Base-by-base conservation (phyloP, 2,888 invertebrate genomes). In the Drosophila mayaguana region DNA sequence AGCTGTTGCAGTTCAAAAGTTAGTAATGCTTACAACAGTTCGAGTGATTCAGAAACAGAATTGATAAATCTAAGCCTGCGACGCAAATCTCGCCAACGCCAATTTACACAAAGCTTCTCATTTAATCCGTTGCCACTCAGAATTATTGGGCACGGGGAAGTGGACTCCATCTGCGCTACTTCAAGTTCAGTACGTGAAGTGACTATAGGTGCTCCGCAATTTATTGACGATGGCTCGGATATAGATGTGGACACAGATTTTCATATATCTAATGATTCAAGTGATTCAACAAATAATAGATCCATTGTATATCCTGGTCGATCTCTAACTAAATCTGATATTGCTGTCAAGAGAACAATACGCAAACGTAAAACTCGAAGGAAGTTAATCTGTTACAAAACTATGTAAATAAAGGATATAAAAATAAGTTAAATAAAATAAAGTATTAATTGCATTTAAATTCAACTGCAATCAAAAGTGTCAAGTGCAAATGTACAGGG, bases 221-320 rank as follows among this genome's bases (percentile, higher is more conserved):
- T 80, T 22, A 82, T 88, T 54, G 72, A 72, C 3, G 88, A 84
- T 25, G 57, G 45, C 12, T 73, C 83, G 16, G 83, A 86, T 25
- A 56, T 59, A 7, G 76, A 81, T 46, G 51, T 63, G 40, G 83
- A 86, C 20, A 60, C 79, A 0, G 87, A 88, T 32, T 66, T 63
- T 11, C 75, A 88, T 53, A 88, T 84, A 46, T 86, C 89, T 0
- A 63, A 71, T 55, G 89, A 76, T n/a, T n/a, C n/a, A 86, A 86
- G 61, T 18, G 81, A 79, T 45, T 56, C 45, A 25, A 50, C 55
- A 20, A 7, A 45, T 16, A 74, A 60, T 9, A 69, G 51, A 25
- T 43, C 68, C 9, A 54, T 88, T 14, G 65, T 53, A 11, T 83
- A 65, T 28, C 43, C 64, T 9, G 84, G 53, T 1, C 68, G 89